These are phyloP conservation scores for Tuta absoluta DNA, from an alignment of 2,888 invertebrate species.

Conservation along the genomic window DNA sequence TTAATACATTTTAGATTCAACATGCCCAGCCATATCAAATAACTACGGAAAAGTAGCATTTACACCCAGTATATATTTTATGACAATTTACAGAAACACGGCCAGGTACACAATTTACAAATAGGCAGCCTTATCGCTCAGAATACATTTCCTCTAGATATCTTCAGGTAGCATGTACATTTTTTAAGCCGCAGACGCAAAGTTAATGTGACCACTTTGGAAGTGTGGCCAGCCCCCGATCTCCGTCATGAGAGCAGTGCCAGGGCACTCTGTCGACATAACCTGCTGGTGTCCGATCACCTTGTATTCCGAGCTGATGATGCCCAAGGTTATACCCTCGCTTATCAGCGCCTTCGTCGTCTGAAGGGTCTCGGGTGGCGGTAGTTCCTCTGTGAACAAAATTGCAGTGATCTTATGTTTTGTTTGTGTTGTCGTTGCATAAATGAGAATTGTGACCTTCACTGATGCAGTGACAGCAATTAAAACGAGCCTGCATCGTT, in stretches of 20 bases:
- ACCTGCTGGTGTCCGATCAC: conserved; percentile 82
- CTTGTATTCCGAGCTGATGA: conserved; percentile 80
- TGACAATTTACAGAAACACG: no score
- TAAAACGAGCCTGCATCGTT: neutral
- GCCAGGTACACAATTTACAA: no score
- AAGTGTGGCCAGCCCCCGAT: conserved; percentile 84
- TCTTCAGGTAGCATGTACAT: neutral
- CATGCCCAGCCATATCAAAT: no score
- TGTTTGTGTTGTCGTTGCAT: neutral
- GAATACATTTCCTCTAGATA: neutral
- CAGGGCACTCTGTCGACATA: conserved; percentile 84
- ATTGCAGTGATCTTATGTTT: neutral
- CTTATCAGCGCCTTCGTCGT: conserved; percentile 81
- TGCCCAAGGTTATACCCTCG: conserved; percentile 79
- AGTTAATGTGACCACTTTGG: conserved; percentile 34
- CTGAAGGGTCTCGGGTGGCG: conserved; percentile 79
- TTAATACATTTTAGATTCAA: no score
- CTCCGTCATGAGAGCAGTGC: conserved; percentile 80
- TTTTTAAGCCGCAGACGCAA: neutral
- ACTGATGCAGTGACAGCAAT: no score
- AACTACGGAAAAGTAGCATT: no score
- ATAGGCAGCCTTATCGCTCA: no score
- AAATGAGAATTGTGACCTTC: no score
- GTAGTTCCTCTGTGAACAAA: conserved; percentile 73
- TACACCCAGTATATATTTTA: no score